phyloP scores from a whole-genome alignment of 2,888 invertebrate species.

The Coenonympha arcania region DNA sequence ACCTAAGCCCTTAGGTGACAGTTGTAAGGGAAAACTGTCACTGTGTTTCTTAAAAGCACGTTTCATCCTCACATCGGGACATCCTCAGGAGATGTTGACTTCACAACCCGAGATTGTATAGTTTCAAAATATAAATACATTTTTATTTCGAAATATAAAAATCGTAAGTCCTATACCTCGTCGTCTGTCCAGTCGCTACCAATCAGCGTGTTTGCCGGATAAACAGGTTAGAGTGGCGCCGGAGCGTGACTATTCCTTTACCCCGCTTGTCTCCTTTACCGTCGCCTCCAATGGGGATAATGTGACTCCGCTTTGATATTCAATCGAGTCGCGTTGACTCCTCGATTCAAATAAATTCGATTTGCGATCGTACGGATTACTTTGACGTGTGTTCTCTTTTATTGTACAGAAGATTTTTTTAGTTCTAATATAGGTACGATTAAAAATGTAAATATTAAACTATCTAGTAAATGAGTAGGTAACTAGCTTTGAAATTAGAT shows the following conservation, averaged over 20 bases:
- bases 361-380: background rate
- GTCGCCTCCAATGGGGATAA: slow-evolving; percentile 18
- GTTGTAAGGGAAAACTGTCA: no score
- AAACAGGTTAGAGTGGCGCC: slow-evolving; percentile 48
- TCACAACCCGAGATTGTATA: no score
- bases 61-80: no score
- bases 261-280: slow-evolving; percentile 36
- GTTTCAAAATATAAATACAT: no score
- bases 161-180: no score
- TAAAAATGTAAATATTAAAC: background rate
- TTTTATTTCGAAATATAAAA: no score
- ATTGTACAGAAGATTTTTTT: background rate
- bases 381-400: background rate
- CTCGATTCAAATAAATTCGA: slow-evolving; percentile 20
- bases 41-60: no score
- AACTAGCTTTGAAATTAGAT: no score
- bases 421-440: background rate
- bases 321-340: slow-evolving; percentile 30
- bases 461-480: no score
- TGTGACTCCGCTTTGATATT: slow-evolving; percentile 30
- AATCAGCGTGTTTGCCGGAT: slow-evolving; percentile 55
- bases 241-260: slow-evolving; percentile 51
- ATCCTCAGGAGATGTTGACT: no score
- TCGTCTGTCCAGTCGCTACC: slow-evolving; percentile 44
- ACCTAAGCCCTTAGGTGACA: no score